Base-by-base conservation (phyloP, 2,888 invertebrate species). In the Rhagium mordax region DNA sequence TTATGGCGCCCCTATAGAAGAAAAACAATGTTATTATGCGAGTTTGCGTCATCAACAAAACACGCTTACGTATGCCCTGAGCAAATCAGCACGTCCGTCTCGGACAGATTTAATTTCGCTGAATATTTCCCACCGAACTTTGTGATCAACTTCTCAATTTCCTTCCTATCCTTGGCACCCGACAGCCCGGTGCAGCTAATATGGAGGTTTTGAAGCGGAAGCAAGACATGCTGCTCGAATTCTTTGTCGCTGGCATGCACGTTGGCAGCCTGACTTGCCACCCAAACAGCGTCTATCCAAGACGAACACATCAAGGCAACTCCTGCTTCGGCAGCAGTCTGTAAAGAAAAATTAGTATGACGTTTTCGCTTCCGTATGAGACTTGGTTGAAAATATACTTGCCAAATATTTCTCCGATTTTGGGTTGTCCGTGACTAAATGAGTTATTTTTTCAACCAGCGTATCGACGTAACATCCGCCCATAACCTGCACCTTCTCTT, bases 201-300 rank as follows among this genome's bases (percentile, higher is more conserved):
- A 80, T 92, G 91, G 0, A 96, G 89, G 70, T 94, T 95, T 75
- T 93, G 91, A 86, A 98, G 97, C 0, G 94, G 89, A 0, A 94
- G 94, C 84, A 94, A 91, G 48, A 61, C 59, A 81, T 89, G 88
- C 79, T 89, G 90, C 61, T 87, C 86, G 83, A 96, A 96, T 66
- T 91, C 90, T 0, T 88, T 75, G 75, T 94, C 93, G 0, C 90
- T 89, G 0, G 93, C 94, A 57, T 88, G 89, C 0, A 94, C 87
- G 79, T 91, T 92, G 65, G 90, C 88, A 0, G 86, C 88, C 53
- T 93, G 89, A 66, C 94, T 94, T 1, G 89, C 89, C 13, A 93
- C 89, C 97, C 97, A 98, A 0, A 97, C 93, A 0, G 91, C 92
- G 41, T 93, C 89, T 0, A 98, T 89, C 97, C 98, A 98, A 15